A percentile compares a stretch with the other conserved stretches of the same genome.
phyloP scores from a whole-genome alignment of 2,113 vertebrate genomes.

The Heliornis fulica region DNA sequence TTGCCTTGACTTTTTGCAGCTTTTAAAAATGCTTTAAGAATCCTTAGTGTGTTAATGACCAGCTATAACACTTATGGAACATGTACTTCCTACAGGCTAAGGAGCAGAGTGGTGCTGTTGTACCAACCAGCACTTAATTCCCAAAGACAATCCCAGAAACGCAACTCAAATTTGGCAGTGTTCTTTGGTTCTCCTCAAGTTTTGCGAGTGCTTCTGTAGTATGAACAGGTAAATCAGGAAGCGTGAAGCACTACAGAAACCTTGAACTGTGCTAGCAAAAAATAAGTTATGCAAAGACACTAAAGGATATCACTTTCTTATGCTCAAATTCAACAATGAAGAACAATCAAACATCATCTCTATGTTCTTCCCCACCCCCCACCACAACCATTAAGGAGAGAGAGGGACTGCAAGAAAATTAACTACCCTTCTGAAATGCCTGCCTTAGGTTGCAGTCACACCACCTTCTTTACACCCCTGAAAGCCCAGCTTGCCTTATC shows the following conservation, averaged over 20 bases:
- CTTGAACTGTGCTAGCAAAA: background rate
- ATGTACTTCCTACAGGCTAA: background rate
- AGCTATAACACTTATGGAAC: background rate
- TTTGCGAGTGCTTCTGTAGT: background rate
- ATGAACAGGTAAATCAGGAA: background rate
- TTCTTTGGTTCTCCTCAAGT: background rate
- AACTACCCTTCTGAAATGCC: background rate
- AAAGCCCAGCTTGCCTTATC: background rate
- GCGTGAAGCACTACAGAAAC: background rate
- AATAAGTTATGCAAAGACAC: background rate
- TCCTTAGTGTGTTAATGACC: background rate
- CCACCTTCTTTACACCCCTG: background rate
- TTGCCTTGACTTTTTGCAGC: background rate
- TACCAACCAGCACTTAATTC: background rate
- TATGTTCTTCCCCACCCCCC: background rate
- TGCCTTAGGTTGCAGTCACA: accelerated
- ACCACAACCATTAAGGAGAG: background rate
- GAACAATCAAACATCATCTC: background rate
- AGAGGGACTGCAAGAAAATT: background rate
- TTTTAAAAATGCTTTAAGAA: background rate
- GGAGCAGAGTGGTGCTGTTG: background rate
- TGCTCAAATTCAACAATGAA: background rate
- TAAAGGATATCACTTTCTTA: background rate
- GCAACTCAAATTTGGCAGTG: background rate
- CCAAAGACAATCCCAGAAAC: background rate